Evolutionary conservation across 2,888 invertebrate genomes (phyloP).

Genomic region (Boloria euphrosyne): DNA sequence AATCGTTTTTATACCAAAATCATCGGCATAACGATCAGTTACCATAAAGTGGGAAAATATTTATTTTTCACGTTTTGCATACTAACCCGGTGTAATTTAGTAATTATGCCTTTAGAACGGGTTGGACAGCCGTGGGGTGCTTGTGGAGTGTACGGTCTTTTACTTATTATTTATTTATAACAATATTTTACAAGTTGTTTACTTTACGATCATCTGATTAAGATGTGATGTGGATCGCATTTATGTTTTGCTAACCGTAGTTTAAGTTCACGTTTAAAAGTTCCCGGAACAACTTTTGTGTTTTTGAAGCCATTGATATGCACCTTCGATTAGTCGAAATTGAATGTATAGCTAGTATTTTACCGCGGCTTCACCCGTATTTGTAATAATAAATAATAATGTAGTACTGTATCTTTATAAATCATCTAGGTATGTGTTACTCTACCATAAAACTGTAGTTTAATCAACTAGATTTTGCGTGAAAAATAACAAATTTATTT

Average conservation of each 20-base stretch:
- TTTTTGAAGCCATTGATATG: too few species aligned
- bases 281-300: too few species aligned
- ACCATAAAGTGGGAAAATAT: conserved; percentile 59
- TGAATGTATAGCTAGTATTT: too few species aligned
- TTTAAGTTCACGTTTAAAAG: neutral
- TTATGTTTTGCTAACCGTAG: neutral
- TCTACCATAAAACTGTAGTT: too few species aligned
- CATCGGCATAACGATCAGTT: conserved; percentile 54
- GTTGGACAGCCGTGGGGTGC: conserved; percentile 21
- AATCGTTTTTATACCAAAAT: conserved; percentile 51
- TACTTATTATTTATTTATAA: conserved; percentile 25
- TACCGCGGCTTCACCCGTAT: too few species aligned
- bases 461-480: too few species aligned
- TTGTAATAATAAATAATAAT: too few species aligned
- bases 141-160: conserved; percentile 22
- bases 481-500: too few species aligned
- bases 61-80: conserved; percentile 68
- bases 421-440: too few species aligned
- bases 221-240: neutral
- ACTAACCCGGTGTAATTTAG: conserved; percentile 68
- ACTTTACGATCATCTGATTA: conserved; percentile 12
- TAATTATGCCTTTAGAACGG: conserved; percentile 56
- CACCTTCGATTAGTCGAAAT: too few species aligned
- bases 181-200: conserved; percentile 12
- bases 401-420: too few species aligned